phyloP scores from a whole-genome alignment of 2,888 invertebrate species.

The Megamerina dolium region DNA sequence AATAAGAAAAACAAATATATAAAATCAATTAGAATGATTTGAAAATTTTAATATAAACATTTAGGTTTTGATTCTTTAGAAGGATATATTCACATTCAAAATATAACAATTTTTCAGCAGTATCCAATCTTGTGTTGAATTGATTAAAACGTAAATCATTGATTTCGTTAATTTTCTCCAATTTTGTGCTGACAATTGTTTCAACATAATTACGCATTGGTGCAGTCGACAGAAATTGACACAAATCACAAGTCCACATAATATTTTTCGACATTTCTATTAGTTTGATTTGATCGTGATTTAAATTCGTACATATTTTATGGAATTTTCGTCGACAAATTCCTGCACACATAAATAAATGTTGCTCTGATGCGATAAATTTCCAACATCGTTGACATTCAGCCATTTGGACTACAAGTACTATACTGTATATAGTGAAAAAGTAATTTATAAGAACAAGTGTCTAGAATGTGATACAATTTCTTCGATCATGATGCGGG shows the following conservation, averaged over 20 bases:
- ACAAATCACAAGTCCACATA: slow-evolving; percentile 7
- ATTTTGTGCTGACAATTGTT: neutral
- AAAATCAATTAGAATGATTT: neutral
- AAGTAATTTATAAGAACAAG: too few relatives aligned
- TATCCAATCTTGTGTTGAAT: slow-evolving; percentile 6
- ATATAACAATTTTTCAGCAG: neutral
- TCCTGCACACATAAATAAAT: slow-evolving; percentile 4
- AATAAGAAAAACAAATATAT: neutral
- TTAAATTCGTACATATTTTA: slow-evolving; percentile 7
- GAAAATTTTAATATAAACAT: neutral
- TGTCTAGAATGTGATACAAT: too few relatives aligned
- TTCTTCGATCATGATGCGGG: too few relatives aligned
- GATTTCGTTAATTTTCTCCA: slow-evolving; percentile 2
- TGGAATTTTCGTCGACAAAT: slow-evolving; percentile 7
- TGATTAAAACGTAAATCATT: slow-evolving; percentile 3
- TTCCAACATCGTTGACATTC: neutral
- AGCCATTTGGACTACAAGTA: too few relatives aligned
- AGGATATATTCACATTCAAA: neutral
- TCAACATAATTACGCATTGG: neutral
- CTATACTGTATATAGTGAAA: too few relatives aligned
- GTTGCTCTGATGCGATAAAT: neutral
- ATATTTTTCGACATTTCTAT: slow-evolving; percentile 1
- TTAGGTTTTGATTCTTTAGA: neutral
- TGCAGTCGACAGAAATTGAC: neutral
- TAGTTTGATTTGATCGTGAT: slow-evolving; percentile 1